phyloP scores from a whole-genome alignment of 2,888 invertebrate genomes.

The Pasiphila rectangulata region DNA sequence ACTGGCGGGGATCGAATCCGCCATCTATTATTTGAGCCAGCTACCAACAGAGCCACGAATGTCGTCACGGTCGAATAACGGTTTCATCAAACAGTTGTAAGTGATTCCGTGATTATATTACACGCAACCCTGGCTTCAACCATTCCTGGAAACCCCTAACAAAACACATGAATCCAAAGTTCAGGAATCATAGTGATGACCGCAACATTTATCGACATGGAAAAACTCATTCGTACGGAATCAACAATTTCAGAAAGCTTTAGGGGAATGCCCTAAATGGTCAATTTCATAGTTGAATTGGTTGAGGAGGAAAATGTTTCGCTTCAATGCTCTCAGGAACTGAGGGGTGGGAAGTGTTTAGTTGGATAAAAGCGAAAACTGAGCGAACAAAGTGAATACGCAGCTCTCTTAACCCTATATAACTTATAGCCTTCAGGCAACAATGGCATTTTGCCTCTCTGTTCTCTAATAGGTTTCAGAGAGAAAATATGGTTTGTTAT shows the following conservation, averaged over 20 bases:
- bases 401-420: not conserved
- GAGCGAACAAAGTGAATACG: not conserved
- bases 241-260: constrained; percentile 47
- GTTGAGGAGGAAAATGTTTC: constrained; percentile 1
- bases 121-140: no score
- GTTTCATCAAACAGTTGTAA: no score
- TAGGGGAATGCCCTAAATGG: constrained; percentile 48
- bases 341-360: not conserved
- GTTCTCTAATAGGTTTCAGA: not conserved
- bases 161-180: constrained; percentile 39
- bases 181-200: constrained; percentile 53
- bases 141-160: no score
- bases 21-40: no score
- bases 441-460: no score
- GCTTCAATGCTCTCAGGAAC: constrained; percentile 2
- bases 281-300: constrained; percentile 29
- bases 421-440: not conserved
- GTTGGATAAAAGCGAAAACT: not conserved
- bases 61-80: no score
- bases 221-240: constrained; percentile 41
- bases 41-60: no score
- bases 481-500: no score
- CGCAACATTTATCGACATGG: constrained; percentile 57
- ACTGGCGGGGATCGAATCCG: no score
- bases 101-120: no score